These are phyloP conservation scores for Dicyrtomina minuta DNA, from an alignment of 2,888 invertebrate genomes.

Conservation along the genomic window DNA sequence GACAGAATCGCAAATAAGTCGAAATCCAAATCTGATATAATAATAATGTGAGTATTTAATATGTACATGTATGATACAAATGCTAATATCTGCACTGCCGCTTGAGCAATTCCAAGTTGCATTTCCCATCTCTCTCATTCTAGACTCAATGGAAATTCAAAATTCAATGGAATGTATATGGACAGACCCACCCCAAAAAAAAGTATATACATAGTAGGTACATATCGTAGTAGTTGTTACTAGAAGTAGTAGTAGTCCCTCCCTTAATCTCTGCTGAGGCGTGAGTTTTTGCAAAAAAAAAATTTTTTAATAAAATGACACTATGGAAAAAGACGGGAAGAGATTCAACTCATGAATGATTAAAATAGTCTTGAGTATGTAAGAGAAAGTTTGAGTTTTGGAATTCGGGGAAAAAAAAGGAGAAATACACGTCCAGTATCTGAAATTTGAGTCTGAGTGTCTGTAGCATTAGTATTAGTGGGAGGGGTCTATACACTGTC, in stretches of 20 bases:
- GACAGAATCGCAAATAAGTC: too few relatives aligned
- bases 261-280: conserved; percentile 12
- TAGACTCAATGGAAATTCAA: neutral
- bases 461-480: too few relatives aligned
- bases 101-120: too few relatives aligned
- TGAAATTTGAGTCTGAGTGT: conserved; percentile 4
- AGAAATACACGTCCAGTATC: conserved; percentile 16
- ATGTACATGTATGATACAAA: too few relatives aligned
- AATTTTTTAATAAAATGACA: conserved; percentile 34
- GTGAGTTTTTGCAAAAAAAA: conserved; percentile 14
- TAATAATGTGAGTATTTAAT: too few relatives aligned
- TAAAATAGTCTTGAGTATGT: conserved; percentile 36
- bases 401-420: conserved; percentile 9
- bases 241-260: too few relatives aligned
- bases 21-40: too few relatives aligned
- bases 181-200: too few relatives aligned
- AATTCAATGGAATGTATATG: neutral
- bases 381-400: conserved; percentile 25
- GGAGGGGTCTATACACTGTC: neutral
- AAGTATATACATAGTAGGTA: too few relatives aligned
- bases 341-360: conserved; percentile 40
- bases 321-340: conserved; percentile 26
- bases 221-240: too few relatives aligned
- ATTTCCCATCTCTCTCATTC: neutral
- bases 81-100: too few relatives aligned